phyloP scores from a whole-genome alignment of 2,113 vertebrate genomes.

The Ivindomyrus marchei region DNA sequence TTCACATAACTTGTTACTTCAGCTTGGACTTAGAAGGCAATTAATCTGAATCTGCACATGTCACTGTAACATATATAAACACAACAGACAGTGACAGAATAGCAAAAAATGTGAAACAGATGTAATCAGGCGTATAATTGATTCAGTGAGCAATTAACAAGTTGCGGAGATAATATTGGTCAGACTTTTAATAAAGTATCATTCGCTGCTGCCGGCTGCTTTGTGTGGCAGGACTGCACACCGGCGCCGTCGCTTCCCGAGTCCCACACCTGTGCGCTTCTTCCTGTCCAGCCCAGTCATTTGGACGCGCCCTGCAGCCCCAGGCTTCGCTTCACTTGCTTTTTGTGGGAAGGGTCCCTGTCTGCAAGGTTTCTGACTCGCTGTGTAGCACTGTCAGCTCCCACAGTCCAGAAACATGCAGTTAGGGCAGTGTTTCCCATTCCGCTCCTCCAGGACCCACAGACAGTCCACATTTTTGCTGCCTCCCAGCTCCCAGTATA shows the following conservation, averaged over 20 bases:
- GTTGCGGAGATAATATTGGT: constrained; percentile 34
- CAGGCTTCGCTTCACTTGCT: neutral
- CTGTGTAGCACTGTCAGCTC: neutral
- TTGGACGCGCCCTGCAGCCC: neutral
- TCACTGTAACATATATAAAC: constrained; percentile 47
- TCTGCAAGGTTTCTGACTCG: neutral
- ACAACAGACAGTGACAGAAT: constrained; percentile 58
- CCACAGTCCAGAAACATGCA: neutral
- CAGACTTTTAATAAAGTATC: constrained; percentile 47
- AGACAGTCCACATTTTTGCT: neutral
- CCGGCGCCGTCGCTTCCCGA: neutral
- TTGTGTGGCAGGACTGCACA: neutral
- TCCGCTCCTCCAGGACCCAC: neutral
- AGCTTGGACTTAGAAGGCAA: constrained; percentile 34
- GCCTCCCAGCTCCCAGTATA: neutral
- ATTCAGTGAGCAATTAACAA: constrained; percentile 51
- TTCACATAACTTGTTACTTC: constrained; percentile 8
- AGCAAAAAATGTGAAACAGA: constrained; percentile 49
- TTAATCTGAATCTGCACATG: constrained; percentile 38
- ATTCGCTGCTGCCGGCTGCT: neutral
- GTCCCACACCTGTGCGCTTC: too few relatives aligned
- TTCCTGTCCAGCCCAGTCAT: neutral
- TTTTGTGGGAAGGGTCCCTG: neutral
- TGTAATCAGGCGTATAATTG: constrained; percentile 52
- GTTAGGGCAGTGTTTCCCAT: neutral